Evolutionary conservation across 2,113 vertebrate species (phyloP), one percentile per base, ranked within the genome.

Genomic region (Herpetotheres cachinnans): DNA sequence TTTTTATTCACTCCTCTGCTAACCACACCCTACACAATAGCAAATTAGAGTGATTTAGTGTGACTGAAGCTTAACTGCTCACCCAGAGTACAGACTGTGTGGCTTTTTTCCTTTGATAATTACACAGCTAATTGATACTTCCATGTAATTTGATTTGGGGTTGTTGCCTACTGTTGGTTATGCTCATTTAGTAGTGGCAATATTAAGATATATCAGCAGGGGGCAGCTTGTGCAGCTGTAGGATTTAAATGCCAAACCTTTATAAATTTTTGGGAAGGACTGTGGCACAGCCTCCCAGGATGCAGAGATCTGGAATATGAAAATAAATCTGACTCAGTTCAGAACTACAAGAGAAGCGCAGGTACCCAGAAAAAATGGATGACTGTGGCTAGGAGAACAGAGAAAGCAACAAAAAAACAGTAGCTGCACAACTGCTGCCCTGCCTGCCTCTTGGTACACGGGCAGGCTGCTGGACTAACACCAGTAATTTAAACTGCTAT

Each of bases 11-110:
- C 55, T 50, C 38, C 71, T 49, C 74, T 89, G 87, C 92, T 89
- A 92, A 81, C 80, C 59, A 80, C 85, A 92, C 49, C 90, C 89
- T 77, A 52, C 81, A 40, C 81, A 71, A 52, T 6, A 59, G 91
- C 67, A 97, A 96, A 93, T 92, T 54, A 77, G 92, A 86, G 61
- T 89, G 85, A 95, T 93, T 96, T 82, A 76, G 85, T 62, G 67
- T 80, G 95, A 91, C 78, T 95, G 49, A 92, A 82, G 89, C 87
- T 89, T 91, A 96, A 95, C 84, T 91, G 71, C 94, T 95, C 91
- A 26, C 82, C 11, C 4, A 76, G 93, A 71, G 69, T n/a, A 72
- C 82, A 87, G 76, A 50, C 46, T 83, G 83, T 74, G 79, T 89
- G 80, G 56, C 67, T 82, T 93, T 56, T 55, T 73, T 44, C 76